A percentile compares a stretch with the other conserved stretches of the same genome.
Conservation (phyloP, 2,888 invertebrate genomes). For the Cylloceria caligata region DNA sequence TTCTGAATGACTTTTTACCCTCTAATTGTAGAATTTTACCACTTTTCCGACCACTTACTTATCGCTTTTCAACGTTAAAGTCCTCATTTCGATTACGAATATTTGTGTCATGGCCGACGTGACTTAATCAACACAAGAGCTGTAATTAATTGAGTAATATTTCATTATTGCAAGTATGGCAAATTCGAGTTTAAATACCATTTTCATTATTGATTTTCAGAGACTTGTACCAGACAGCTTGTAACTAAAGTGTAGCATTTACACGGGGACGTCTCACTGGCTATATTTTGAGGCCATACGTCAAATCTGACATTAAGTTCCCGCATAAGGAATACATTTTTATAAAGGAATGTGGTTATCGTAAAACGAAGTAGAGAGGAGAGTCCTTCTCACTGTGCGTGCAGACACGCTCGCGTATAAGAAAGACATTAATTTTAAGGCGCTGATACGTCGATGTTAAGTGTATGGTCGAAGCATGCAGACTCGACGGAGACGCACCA, state of each 20-base stretch:
- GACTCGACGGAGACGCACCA: background rate
- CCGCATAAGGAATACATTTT: background rate
- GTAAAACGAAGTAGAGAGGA: background rate
- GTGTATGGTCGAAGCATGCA: conserved; percentile 4
- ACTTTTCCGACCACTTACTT: too few species aligned
- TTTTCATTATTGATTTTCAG: background rate
- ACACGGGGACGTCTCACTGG: background rate
- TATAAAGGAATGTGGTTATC: conserved; percentile 3
- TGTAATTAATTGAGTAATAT: too few species aligned
- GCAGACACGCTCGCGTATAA: conserved; percentile 7
- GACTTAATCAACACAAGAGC: too few species aligned
- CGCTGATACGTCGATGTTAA: conserved; percentile 20
- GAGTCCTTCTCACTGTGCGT: conserved; percentile 1
- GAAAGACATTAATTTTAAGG: conserved; percentile 21
- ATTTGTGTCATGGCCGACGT: too few species aligned
- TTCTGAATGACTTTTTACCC: too few species aligned
- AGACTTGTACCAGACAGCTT: background rate
- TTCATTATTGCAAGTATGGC: too few species aligned
- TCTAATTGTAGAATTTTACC: too few species aligned
- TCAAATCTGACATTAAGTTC: conserved; percentile 1
- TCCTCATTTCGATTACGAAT: too few species aligned
- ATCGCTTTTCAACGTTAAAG: too few species aligned
- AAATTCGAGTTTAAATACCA: background rate
- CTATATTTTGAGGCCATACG: conserved; percentile 1
- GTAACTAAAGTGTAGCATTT: background rate